Percentiles rank a stretch among this genome's conserved stretches.
These are phyloP conservation scores for Stenodera caucasica DNA, from an alignment of 2,888 invertebrate species.

Conservation along the genomic window DNA sequence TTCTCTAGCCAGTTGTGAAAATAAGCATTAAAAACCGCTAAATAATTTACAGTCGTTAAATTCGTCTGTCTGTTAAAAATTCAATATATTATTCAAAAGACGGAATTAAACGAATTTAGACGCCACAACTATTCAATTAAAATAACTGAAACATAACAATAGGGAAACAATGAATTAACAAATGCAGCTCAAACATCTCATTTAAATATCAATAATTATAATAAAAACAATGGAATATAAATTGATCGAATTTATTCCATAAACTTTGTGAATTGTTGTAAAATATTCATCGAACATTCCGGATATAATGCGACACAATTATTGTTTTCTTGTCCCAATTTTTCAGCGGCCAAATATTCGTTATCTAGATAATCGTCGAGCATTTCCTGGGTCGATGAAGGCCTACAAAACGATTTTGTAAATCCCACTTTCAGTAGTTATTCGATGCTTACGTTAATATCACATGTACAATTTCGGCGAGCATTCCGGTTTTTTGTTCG, in stretches of 20 bases:
- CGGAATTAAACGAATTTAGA: too few species aligned
- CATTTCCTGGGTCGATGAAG: conserved; percentile 69
- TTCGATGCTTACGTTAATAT: conserved; percentile 63
- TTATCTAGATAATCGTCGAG: conserved; percentile 68
- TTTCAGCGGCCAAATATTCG: conserved; percentile 74
- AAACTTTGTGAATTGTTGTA: conserved; percentile 61
- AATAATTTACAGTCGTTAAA: too few species aligned
- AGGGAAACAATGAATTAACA: too few species aligned
- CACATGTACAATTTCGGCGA: conserved; percentile 68
- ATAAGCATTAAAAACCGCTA: too few species aligned
- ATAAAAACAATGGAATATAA: too few species aligned
- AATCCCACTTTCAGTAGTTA: not conserved
- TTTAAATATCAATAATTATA: too few species aligned
- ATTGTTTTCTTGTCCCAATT: conserved; percentile 62
- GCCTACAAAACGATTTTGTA: conserved; percentile 55
- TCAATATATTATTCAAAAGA: too few species aligned
- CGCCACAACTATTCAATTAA: too few species aligned
- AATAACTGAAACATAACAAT: too few species aligned
- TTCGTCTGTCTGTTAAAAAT: too few species aligned
- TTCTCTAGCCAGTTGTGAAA: too few species aligned
- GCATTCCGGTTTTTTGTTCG: conserved; percentile 63
- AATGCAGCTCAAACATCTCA: too few species aligned
- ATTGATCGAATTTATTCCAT: conserved; percentile 8
- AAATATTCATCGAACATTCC: conserved; percentile 64
- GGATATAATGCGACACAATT: conserved; percentile 64